Base-by-base conservation (phyloP, 2,113 vertebrate genomes). In the Phrynosoma platyrhinos region DNA sequence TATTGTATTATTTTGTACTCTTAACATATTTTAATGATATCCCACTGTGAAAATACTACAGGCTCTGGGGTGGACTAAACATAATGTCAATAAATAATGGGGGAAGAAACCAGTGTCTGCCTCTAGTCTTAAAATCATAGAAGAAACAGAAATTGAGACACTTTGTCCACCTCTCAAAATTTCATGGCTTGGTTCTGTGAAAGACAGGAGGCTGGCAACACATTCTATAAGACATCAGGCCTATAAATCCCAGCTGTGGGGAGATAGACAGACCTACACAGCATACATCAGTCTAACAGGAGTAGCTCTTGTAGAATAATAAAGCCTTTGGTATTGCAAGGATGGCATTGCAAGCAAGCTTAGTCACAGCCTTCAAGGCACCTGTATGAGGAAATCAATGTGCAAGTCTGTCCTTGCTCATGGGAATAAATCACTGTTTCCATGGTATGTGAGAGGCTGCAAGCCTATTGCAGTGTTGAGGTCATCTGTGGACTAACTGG, bases 321-420 rank as follows among this genome's bases (percentile, higher is more conserved):
- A 79, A 82, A 40, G 58, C 86, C 72, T 82, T 88, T 83, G 71
- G 76, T 68, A 58, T 13, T 58, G 47, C 55, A 88, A 76, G 40
- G 42, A 76, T 77, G 86, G 71, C 74, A 10, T 14, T 10, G 42
- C 32, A 58, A 82, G 79, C 71, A 32, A 32, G 80, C 14, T 9
- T 64, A 36, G 14, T 64, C 62, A 25, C 86, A 36, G 86, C 72
- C 86, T 82, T 23, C 58, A 58, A 88, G 86, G 80, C 71, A 82
- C 58, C 71, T 52, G 58, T 64, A 40, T 82, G 79, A 30, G 58
- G 79, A 76, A 88, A 88, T 88, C 80, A 83, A 88, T 88, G 86
- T 8, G 20, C 86, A 68, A 53, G 55, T 21, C 21, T 30, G 71
- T 82, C 86, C 79, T 77, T 76, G 58, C 62, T 27, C 79, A 68